Percentiles rank a stretch among this genome's conserved stretches.
phyloP scores from a whole-genome alignment of 2,888 invertebrate genomes.

The Oxycera nigricornis region DNA sequence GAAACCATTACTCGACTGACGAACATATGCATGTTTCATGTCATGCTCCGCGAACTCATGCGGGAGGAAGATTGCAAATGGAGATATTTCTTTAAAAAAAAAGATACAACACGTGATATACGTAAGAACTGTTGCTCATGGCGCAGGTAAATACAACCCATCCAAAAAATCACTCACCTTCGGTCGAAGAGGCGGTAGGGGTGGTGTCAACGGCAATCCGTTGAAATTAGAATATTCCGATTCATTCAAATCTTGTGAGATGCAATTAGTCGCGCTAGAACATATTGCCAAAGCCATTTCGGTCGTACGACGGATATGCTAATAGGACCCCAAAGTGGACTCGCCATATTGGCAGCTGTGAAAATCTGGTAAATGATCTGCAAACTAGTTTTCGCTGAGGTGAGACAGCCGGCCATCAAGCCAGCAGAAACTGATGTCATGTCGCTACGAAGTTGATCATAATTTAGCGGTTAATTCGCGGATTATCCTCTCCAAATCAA shows the following conservation, averaged over 20 bases:
- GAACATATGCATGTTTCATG: not conserved
- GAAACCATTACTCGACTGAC: not conserved
- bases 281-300: slow-evolving; percentile 8
- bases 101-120: not conserved
- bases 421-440: slow-evolving; percentile 8
- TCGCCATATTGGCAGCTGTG: not conserved
- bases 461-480: not conserved
- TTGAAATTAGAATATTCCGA: slow-evolving; percentile 21
- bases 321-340: not conserved
- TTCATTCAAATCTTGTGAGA: not conserved
- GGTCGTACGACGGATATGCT: not conserved
- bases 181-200: not conserved
- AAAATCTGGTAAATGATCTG: not conserved
- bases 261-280: slow-evolving; percentile 2
- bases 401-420: not conserved
- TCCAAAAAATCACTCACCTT: not conserved
- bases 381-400: not conserved
- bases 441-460: not conserved
- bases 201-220: not conserved
- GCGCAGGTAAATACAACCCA: not conserved
- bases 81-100: not conserved
- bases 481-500: not conserved
- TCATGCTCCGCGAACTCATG: not conserved
- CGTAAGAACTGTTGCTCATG: not conserved
- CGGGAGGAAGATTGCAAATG: not conserved